Evolutionary conservation across 2,888 invertebrate species (phyloP).

Genomic region (Arctia plantaginis): DNA sequence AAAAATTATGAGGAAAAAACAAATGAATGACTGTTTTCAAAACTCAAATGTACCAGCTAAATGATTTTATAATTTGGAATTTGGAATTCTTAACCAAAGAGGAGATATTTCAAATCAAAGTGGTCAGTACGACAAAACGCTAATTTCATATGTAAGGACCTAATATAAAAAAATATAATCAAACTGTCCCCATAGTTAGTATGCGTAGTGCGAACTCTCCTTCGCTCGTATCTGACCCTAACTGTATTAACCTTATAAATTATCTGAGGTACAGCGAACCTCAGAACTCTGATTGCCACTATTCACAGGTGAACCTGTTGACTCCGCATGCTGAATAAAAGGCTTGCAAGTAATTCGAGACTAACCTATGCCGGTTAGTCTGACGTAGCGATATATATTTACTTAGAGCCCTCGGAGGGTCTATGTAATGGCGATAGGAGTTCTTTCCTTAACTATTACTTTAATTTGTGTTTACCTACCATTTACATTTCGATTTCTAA

Average conservation of each 20-base stretch:
- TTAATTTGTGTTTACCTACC: neutral
- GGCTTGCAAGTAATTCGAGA: neutral
- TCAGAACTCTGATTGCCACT: conserved; percentile 3
- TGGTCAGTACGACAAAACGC: too few species aligned
- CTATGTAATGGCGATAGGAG: neutral
- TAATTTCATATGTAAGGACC: too few species aligned
- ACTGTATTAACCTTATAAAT: conserved; percentile 14
- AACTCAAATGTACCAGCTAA: too few species aligned
- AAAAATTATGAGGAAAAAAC: too few species aligned
- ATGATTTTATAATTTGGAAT: too few species aligned
- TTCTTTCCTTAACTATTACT: neutral
- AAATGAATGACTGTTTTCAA: too few species aligned
- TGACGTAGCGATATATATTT: neutral
- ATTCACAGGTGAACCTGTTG: conserved; percentile 9
- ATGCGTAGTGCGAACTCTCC: neutral
- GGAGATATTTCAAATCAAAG: too few species aligned
- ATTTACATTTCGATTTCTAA: neutral
- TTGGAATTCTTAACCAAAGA: too few species aligned
- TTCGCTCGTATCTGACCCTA: neutral
- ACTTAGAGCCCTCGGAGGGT: neutral
- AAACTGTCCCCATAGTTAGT: neutral
- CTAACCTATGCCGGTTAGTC: neutral
- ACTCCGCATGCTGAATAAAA: neutral
- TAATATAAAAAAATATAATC: too few species aligned
- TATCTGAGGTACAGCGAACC: neutral